Conservation (phyloP, 1,140 invertebrate genomes). For the Sipha flava region DNA sequence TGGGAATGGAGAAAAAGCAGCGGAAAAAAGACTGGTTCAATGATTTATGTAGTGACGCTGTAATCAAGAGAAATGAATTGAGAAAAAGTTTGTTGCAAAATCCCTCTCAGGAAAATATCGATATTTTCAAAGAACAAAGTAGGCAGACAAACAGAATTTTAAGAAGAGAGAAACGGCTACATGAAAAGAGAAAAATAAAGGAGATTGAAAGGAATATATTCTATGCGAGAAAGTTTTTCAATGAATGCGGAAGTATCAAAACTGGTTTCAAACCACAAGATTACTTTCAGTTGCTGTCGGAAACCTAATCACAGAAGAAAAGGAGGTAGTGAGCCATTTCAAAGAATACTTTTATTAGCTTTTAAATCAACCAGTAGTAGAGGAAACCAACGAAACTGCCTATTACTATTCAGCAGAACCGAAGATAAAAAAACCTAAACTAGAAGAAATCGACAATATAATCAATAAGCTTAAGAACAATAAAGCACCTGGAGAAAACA, state of each 20-base stretch:
- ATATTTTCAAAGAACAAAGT: slow-evolving; percentile 5
- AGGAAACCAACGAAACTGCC: background rate
- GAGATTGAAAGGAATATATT: background rate
- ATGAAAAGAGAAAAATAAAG: background rate
- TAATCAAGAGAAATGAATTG: background rate
- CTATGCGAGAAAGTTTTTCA: background rate
- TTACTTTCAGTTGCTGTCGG: background rate
- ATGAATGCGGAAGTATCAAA: background rate
- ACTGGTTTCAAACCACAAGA: background rate
- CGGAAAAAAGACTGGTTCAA: background rate
- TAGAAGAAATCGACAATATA: background rate
- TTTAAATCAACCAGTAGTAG: background rate
- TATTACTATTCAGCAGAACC: background rate
- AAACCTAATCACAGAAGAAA: background rate
- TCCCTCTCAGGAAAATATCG: background rate
- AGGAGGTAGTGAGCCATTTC: background rate
- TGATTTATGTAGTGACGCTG: background rate
- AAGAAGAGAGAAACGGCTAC: background rate
- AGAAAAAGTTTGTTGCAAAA: background rate
- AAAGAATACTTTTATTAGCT: background rate
- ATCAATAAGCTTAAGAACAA: background rate
- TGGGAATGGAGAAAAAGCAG: background rate
- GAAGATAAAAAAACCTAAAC: background rate
- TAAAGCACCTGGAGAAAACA: background rate
- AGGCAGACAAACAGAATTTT: background rate